A percentile compares a stretch with the other conserved stretches of the same genome.
Conservation (phyloP, 2,113 vertebrate genomes). For the Tetrax tetrax region DNA sequence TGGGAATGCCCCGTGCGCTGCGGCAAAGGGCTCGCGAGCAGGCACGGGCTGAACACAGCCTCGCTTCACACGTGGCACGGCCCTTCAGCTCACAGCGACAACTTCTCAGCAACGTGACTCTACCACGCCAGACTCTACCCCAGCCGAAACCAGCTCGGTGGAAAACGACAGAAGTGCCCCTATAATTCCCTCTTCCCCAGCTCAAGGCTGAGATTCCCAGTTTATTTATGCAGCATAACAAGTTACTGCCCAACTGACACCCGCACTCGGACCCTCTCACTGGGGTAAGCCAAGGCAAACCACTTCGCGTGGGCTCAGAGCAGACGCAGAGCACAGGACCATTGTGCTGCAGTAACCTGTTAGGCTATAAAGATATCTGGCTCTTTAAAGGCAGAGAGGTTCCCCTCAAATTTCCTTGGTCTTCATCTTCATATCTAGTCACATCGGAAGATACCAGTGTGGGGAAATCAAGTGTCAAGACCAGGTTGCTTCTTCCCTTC, state of each 20-base stretch:
- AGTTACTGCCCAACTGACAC: background rate
- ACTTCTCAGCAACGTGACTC: background rate
- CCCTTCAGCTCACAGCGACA: background rate
- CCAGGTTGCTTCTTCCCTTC: conserved; percentile 28
- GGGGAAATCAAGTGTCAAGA: conserved; percentile 20
- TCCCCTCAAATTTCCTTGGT: conserved; percentile 32
- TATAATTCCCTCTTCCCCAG: background rate
- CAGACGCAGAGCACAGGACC: conserved; percentile 12
- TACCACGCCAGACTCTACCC: background rate
- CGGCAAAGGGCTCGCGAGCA: background rate
- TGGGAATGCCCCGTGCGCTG: background rate
- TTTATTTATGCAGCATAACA: background rate
- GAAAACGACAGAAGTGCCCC: background rate
- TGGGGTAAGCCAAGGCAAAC: background rate
- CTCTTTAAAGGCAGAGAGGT: conserved; percentile 10
- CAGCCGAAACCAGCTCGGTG: background rate
- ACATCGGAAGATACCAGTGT: conserved; percentile 48
- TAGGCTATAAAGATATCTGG: conserved; percentile 19
- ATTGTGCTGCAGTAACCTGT: conserved; percentile 22
- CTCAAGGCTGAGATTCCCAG: background rate
- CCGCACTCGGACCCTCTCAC: background rate
- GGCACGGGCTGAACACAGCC: background rate
- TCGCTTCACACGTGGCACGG: background rate
- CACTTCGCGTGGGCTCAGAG: background rate
- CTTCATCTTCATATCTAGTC: conserved; percentile 37